Percentiles rank a stretch among this genome's conserved stretches.
phyloP scores from a whole-genome alignment of 2,888 invertebrate species.

The Scelioninae gen. 1 region DNA sequence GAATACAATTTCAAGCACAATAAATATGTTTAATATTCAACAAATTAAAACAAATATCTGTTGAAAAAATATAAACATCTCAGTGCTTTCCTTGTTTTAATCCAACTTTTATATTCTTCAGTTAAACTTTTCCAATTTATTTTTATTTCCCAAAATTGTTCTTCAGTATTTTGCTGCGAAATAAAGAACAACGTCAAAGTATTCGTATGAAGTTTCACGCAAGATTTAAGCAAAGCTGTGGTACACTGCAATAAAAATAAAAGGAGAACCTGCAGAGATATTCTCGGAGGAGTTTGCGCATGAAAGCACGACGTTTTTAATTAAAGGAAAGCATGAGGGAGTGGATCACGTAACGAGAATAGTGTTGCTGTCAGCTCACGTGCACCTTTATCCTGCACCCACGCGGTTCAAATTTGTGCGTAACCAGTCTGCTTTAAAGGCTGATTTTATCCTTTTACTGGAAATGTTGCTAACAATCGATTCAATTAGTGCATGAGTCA shows the following conservation, averaged over 20 bases:
- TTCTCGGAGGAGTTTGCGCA: constrained; percentile 37
- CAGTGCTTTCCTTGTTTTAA: too few relatives aligned
- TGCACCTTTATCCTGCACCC: constrained; percentile 43
- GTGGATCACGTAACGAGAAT: constrained; percentile 39
- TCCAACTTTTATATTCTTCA: too few relatives aligned
- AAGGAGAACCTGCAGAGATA: background rate
- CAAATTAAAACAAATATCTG: too few relatives aligned
- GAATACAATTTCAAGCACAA: too few relatives aligned
- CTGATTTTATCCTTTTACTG: constrained; percentile 58
- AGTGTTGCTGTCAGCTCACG: constrained; percentile 21
- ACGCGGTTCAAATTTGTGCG: constrained; percentile 28
- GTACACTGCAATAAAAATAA: background rate
- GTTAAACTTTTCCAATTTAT: too few relatives aligned
- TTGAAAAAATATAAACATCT: too few relatives aligned
- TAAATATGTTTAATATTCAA: too few relatives aligned
- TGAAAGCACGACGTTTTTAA: constrained; percentile 46
- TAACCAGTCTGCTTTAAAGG: constrained; percentile 36
- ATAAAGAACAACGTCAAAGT: background rate
- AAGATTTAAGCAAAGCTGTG: background rate
- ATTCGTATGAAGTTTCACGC: background rate
- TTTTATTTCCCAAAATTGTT: too few relatives aligned
- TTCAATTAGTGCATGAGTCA: constrained; percentile 46
- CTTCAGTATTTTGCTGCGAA: too few relatives aligned
- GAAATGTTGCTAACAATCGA: constrained; percentile 52
- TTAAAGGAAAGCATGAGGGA: constrained; percentile 37